Base-by-base conservation (phyloP, 1,140 invertebrate genomes). In the Euwallacea similis region DNA sequence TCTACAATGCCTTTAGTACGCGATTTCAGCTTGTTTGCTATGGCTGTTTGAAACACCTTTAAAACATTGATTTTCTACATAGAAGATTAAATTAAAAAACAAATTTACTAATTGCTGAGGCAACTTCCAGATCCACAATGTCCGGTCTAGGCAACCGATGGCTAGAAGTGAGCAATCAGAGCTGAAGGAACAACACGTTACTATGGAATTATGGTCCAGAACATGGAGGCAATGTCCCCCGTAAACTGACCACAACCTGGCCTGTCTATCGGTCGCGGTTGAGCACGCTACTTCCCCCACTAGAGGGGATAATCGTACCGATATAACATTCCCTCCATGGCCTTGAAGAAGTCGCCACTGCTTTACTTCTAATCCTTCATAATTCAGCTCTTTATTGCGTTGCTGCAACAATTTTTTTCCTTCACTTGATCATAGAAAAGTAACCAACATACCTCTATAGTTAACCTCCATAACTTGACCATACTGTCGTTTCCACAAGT, bases 401-500 rank as follows among this genome's bases (percentile, higher is more conserved):
- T 59, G 46, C 75, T 74, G 58, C 42, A 74, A 70, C 21, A n/a
- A 47, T 2, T 50, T 2, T 50, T 4, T 50, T 50, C n/a, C 46
- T 13, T 50, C 9, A 50, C 46, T 33, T 6, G 13, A 50, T 50
- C 46, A 16, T 15, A 16, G n/a, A 15, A 16, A 56, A 8, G 3
- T 15, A 15, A 7, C 16, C 1, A 9, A 56, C 44, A 33, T 69
- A 50, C 13, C 47, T 54, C 58, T 66, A 55, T 11, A 71, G 59
- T 33, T 53, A 86, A 77, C 53, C 85, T 85, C 91, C 91, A 93
- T 2, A 92, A 74, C 78, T 91, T 90, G 0, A 92, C 86, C 0
- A 88, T 75, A 64, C 88, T 87, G 78, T 93, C 91, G 74, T 91
- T 90, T 6, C 91, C 91, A 75, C 89, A 86, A 1, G 88, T 89